Evolutionary conservation across 1,140 invertebrate species (phyloP), one percentile per base, ranked within the genome.

Genomic region (Laodelphax striatellus): DNA sequence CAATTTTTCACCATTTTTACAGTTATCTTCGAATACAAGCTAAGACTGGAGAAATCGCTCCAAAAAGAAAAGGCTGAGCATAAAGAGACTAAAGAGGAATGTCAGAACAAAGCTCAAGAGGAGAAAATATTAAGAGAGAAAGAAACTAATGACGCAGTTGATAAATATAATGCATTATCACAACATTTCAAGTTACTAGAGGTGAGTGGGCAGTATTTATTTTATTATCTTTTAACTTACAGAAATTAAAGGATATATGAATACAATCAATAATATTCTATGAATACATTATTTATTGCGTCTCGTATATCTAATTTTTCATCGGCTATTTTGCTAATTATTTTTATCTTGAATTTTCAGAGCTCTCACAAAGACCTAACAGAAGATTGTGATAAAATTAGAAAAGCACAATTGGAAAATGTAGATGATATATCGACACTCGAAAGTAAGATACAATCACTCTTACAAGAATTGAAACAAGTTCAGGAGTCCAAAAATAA

Each of bases 21-120:
- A 79, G 77, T 77, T 17, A 75, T 78, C 43, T 77, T 77, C 58
- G 76, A 79, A 60, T 78, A 77, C 65, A 78, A 78, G 67, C 65
- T 75, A 2, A 69, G 74, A 0, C 28, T 79, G 24, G 77, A 79
- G 55, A 79, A 77, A 52, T 76, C 74, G 0, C 58, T 79, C 38
- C 71, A 75, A 38, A 75, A 78, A 61, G 77, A 79, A 63, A 79
- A 78, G 60, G 72, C 69, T 42, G 73, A 76, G 0, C 77, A 78
- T 43, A 64, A 67, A 4, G 71, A 74, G 4, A 70, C 70, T 2
- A 77, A 74, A 52, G 73, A 78, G 46, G 75, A 79, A 58, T 66
- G 78, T 17, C 72, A 75, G 60, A 70, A 73, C 34, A 71, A 72
- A 13, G 71, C 73, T 5, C 69, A 73, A 8, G 67, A 71, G 2